Evolutionary conservation across 2,888 invertebrate species (phyloP), one percentile per base, ranked within the genome.

Genomic region (Ormia ochracea): DNA sequence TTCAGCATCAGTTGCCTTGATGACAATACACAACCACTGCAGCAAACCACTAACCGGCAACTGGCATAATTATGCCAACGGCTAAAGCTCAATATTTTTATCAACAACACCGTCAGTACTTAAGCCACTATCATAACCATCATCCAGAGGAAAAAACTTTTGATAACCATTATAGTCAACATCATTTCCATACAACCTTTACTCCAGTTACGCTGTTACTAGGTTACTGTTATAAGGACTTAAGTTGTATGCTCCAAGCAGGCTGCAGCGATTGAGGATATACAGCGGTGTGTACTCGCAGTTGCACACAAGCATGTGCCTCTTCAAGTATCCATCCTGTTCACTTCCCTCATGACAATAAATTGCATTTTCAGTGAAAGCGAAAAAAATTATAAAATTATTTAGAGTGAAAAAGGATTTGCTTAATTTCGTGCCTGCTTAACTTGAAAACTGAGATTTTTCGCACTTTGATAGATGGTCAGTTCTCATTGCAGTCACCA

Each of bases 211-310:
- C 56, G 17, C 38, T 54, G 76, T 76, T 73, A 73, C 76, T 80
- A 73, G 80, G 80, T 80, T 80, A 80, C 72, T 76, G 43, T 41
- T 73, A 63, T 72, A 76, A 75, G 61, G 50, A n/a, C n/a, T n/a
- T n/a, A n/a, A n/a, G 72, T 61, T 72, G 75, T 23, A 43, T 28
- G 4, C 68, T 48, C 12, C 56, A 14, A 38, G n/a, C 48, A 76
- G 43, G 45, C 58, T 7, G 12, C 45, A 43, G 36, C 4, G n/a
- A 59, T 0, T 21, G 5, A 26, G 26, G 31, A 31, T 12, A 36
- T 19, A 14, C 41, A 38, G 14, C 14, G 23, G 19, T 36, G 23
- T 21, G 7, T 23, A 58, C 45, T 38, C 36, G 26, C 36, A 28
- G 58, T 6, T 0, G 69, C 36, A n/a, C n/a, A 33, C 26, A 48